Conservation (phyloP, 2,797 vertebrate species). For the Sebastiscus tertius region DNA sequence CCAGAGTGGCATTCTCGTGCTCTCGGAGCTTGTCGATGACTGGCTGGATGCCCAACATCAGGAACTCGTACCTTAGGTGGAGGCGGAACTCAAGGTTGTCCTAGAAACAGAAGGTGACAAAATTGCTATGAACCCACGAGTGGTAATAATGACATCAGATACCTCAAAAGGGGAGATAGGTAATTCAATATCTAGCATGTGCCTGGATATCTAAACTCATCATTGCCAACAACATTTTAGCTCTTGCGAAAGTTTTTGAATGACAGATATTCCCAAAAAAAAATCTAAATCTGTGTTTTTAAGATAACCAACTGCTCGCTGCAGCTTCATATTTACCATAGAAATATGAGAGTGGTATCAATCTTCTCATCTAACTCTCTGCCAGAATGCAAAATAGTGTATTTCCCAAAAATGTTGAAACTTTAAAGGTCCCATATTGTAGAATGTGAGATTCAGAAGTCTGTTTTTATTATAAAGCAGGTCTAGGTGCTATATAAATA, state of each 20-base stretch:
- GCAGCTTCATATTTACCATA: background rate
- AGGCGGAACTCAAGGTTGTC: slow-evolving; percentile 97
- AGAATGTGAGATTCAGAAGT: background rate
- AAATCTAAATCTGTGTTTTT: background rate
- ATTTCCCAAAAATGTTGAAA: background rate
- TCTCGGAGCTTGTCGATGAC: slow-evolving; percentile 95
- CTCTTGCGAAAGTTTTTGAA: background rate
- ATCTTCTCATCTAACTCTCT: background rate
- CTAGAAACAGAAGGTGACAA: slow-evolving; percentile 64
- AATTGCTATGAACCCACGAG: background rate
- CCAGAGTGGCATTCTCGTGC: slow-evolving; percentile 95
- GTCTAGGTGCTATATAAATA: background rate
- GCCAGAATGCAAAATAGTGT: background rate
- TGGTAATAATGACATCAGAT: background rate
- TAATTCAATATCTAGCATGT: no score
- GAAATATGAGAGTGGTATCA: background rate
- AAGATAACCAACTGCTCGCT: background rate
- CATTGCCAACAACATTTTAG: background rate
- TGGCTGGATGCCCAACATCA: slow-evolving; percentile 97
- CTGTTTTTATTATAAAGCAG: background rate
- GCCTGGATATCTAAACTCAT: no score
- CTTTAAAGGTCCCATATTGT: background rate
- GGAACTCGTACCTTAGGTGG: slow-evolving; percentile 95
- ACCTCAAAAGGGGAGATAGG: background rate
- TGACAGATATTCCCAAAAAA: background rate